Evolutionary conservation across 2,888 invertebrate genomes (phyloP).

Genomic region (Hirtodrosophila alboralis): DNA sequence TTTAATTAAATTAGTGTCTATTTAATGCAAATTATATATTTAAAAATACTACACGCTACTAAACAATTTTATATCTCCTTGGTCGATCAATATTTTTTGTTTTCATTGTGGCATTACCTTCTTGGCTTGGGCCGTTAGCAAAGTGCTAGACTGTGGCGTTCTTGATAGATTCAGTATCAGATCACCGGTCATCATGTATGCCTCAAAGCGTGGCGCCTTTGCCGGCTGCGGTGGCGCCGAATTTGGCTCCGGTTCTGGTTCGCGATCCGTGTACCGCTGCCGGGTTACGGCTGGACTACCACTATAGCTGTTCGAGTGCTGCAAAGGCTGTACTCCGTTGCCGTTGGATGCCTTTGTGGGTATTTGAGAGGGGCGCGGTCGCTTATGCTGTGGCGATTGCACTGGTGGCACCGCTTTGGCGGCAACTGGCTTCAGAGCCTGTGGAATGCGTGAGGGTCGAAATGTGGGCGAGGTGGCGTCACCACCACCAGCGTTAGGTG

Average conservation of each 20-base stretch:
- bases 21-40: neutral
- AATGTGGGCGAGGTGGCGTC: constrained; percentile 82
- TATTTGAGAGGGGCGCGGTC: constrained; percentile 83
- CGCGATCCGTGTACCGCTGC: constrained; percentile 52
- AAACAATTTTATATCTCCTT: too few species aligned
- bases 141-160: constrained; percentile 88
- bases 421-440: constrained; percentile 81
- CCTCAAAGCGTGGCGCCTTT: constrained; percentile 89
- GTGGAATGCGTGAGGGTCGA: constrained; percentile 86
- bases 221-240: constrained; percentile 82
- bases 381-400: constrained; percentile 83
- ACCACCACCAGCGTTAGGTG: constrained; percentile 51
- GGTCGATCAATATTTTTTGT: too few species aligned
- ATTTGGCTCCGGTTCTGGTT: constrained; percentile 74
- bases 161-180: constrained; percentile 96
- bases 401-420: constrained; percentile 77
- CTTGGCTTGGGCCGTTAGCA: constrained; percentile 85
- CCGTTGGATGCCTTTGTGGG: constrained; percentile 81
- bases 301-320: constrained; percentile 78
- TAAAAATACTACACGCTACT: too few species aligned
- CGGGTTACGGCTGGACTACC: constrained; percentile 68
- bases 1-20: neutral
- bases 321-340: constrained; percentile 57
- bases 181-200: constrained; percentile 99
- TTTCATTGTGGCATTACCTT: constrained; percentile 72